Base-by-base conservation (phyloP, 2,888 invertebrate genomes). In the Aphrophora alni region DNA sequence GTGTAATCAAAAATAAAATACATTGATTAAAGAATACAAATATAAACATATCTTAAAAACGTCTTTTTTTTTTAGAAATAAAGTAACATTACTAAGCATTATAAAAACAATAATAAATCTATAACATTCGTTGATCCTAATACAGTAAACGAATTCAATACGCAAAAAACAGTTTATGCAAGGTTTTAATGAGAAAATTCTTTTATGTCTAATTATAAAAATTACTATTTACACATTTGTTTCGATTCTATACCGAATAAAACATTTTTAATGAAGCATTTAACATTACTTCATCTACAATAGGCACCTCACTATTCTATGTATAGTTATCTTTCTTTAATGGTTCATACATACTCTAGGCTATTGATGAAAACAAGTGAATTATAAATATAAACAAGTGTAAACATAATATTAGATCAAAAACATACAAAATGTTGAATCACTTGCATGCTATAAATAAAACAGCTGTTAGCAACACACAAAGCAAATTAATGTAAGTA, bases 221-320 rank as follows among this genome's bases (percentile, higher is more conserved):
- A 21, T 59, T 59, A 59, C 59, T 59, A 59, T 59, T 21, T 59
- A 59, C 59, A 59, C 12, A 59, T 59, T 59, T 59, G 59, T 59
- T 59, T n/a, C 21, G 21, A 59, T 59, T 59, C 59, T 44, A 21
- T 59, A 21, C 21, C 8, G 21, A 59, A 59, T 59, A 59, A 59
- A 59, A 59, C 21, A 44, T 59, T 59, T 12, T 21, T 3, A 59
- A 59, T 59, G 59, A 59, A n/a, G 59, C 59, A 21, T 59, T 59
- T 33, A 33, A 33, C 4, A 33, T 33, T 59, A 21, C 59, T 59
- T 21, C 59, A 59, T 59, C 59, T 59, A 59, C 44, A 44, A 38
- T 26, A 78, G 78, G 78, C 78, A 78, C 78, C 44, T 78, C 38
- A 38, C 78, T 72, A 78, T 51, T 27, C 51, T 51, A 44, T 59